Base-by-base conservation (phyloP, 2,888 invertebrate genomes). In the Calliphora vomitoria region DNA sequence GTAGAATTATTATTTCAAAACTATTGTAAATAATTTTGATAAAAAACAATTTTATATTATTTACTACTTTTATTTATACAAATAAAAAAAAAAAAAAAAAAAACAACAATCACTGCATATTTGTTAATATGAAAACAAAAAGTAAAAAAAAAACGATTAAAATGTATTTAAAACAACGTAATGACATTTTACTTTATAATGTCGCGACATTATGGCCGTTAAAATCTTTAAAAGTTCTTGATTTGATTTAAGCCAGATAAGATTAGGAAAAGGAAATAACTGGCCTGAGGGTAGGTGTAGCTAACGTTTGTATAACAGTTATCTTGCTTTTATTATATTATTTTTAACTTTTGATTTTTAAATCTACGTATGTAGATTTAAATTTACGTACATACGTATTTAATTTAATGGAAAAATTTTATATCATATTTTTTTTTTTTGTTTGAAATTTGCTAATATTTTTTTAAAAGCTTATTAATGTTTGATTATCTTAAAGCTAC, bases 161-260 rank as follows among this genome's bases (percentile, higher is more conserved):
- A 50, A 53, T 20, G n/a, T 35, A 72, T 20, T 55, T 11, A 38
- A 53, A 38, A 15, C 8, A 20, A 15, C 13, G 20, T 58, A 74
- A 44, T 25, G 72, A 6, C 58, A 41, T 58, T 15, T 58, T 71
- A 8, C 1, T 71, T 55, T 53, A 71, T 38, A 18, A 58, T 25
- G 72, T 41, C 55, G 58, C 58, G 44, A 58, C 55, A 58, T 58
- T 8, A 41, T 44, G 41, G 25, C 72, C 72, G 55, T 25, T 44
- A 41, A 53, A 38, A 55, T 72, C 13, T 55, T 18, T 18, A 53
- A 38, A 6, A 15, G n/a, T 5, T 41, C 10, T 15, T 58, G 25
- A 74, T 58, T 58, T 58, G 44, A 74, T 74, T 58, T 58, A 44
- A 74, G 8, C 31, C 1, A 74, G 74, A 47, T 60, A 74, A 47